phyloP scores from a whole-genome alignment of 2,113 vertebrate genomes.

The Chloropsis hardwickii region DNA sequence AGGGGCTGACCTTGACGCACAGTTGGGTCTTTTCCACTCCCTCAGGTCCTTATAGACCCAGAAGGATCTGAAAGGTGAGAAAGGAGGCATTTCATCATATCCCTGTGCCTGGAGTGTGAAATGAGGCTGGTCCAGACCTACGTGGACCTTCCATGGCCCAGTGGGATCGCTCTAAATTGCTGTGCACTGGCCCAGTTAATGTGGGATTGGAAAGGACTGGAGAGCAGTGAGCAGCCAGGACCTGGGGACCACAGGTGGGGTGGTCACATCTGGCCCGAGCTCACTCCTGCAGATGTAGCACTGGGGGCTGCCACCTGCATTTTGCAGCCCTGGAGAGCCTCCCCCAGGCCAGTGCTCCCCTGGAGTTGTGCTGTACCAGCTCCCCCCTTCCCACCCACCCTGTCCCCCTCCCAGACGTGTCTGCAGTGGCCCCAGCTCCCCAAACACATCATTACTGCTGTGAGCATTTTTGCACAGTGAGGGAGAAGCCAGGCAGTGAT shows the following conservation, averaged over 20 bases:
- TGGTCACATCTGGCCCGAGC: rapidly evolving
- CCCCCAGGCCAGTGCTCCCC: background rate
- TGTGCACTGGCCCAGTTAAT: background rate
- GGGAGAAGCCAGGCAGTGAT: background rate
- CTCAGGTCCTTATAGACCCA: background rate
- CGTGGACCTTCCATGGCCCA: background rate
- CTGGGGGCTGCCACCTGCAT: background rate
- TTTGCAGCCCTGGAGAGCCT: background rate
- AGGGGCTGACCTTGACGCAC: background rate
- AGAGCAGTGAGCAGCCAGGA: background rate
- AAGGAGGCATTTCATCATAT: background rate
- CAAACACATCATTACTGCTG: background rate
- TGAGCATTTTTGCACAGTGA: background rate
- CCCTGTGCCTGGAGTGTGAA: background rate
- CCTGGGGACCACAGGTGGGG: rapidly evolving
- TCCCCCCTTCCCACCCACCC: background rate
- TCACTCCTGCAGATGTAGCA: rapidly evolving
- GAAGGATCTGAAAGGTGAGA: background rate
- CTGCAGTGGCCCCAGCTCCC: background rate
- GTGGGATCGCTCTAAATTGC: background rate
- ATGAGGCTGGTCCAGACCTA: background rate
- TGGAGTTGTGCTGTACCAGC: background rate
- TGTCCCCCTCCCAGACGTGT: rapidly evolving
- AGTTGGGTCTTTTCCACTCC: background rate
- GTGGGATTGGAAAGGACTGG: background rate